phyloP scores from a whole-genome alignment of 2,113 vertebrate species.

The Hemichromis elongatus region DNA sequence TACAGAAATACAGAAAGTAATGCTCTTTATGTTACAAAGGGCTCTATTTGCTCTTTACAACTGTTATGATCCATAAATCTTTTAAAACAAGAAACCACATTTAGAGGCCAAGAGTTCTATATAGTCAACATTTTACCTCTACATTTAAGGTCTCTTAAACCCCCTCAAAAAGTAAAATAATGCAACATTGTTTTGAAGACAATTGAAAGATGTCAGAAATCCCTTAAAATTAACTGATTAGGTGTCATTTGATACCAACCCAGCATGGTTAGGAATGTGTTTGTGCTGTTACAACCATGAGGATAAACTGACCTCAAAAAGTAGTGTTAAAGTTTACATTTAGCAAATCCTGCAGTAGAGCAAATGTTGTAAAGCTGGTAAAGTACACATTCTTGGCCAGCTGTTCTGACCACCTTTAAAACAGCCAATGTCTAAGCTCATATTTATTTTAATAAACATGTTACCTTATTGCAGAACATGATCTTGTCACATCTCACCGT shows the following conservation, averaged over 20 bases:
- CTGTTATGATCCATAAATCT: background rate
- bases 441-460: background rate
- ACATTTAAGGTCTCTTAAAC: background rate
- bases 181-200: background rate
- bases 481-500: background rate
- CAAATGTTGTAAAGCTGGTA: background rate
- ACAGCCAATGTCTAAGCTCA: background rate
- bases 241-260: background rate
- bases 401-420: background rate
- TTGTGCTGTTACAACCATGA: background rate
- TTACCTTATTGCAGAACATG: background rate
- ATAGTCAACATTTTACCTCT: accelerated
- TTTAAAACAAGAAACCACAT: background rate
- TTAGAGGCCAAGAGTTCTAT: accelerated
- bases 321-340: background rate
- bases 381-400: background rate
- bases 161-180: background rate
- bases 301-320: background rate
- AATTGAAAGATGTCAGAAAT: background rate
- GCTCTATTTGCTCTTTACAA: background rate
- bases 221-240: background rate
- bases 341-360: background rate
- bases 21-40: background rate
- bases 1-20: background rate
- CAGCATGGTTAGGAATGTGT: background rate